These are phyloP conservation scores for Megaceryle torquata DNA, from an alignment of 2,113 vertebrate species.

Conservation along the genomic window DNA sequence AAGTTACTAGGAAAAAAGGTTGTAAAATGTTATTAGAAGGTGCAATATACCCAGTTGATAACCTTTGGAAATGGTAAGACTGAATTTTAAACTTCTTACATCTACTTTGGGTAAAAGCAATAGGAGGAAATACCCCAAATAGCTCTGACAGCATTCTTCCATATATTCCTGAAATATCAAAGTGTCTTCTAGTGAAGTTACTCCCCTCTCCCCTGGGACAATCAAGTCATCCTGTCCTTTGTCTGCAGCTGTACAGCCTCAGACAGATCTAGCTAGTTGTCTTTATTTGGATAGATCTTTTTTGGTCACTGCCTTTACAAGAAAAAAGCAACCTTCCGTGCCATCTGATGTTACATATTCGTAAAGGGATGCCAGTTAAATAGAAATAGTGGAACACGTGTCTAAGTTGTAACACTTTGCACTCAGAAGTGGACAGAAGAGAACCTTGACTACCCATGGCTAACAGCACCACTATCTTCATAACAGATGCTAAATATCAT, in stretches of 20 bases:
- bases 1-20: background rate
- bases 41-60: background rate
- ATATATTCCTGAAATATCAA: background rate
- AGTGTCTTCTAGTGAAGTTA: background rate
- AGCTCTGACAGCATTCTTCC: background rate
- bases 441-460: background rate
- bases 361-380: background rate
- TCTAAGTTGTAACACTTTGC: background rate
- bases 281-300: background rate
- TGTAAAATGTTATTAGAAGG: background rate
- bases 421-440: background rate
- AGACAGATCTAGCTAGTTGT: background rate
- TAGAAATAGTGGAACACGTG: background rate
- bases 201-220: background rate
- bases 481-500: background rate
- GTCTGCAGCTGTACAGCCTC: background rate
- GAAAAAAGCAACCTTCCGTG: background rate
- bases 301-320: background rate
- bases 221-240: background rate
- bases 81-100: background rate
- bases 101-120: background rate
- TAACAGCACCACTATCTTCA: background rate
- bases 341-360: background rate
- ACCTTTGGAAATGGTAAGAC: background rate
- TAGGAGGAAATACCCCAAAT: background rate